Evolutionary conservation across 2,888 invertebrate genomes (phyloP).

Genomic region (Chymomyza caudatula): DNA sequence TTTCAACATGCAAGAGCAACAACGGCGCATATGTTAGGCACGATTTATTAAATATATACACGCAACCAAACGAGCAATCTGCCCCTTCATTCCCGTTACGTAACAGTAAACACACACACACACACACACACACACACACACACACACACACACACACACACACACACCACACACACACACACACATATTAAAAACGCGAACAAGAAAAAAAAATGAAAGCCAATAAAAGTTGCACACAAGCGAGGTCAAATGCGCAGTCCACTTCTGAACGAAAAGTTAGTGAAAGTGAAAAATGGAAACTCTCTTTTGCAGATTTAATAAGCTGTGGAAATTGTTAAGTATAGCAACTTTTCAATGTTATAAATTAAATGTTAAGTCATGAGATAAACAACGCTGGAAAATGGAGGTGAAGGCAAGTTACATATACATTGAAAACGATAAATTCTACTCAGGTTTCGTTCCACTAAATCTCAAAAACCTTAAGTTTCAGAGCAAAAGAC

Average conservation of each 20-base stretch:
- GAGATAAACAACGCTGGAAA: too few species aligned
- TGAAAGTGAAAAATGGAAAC: neutral
- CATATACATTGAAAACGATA: too few species aligned
- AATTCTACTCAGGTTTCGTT: too few species aligned
- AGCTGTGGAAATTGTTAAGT: conserved; percentile 12
- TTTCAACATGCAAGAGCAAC: conserved; percentile 56
- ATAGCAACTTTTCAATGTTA: neutral
- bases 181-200: conserved; percentile 5
- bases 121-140: neutral
- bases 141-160: neutral
- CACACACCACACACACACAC: neutral
- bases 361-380: too few species aligned
- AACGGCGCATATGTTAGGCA: conserved; percentile 46
- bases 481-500: too few species aligned
- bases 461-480: too few species aligned
- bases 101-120: neutral
- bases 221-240: conserved; percentile 47
- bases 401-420: too few species aligned
- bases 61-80: conserved; percentile 40
- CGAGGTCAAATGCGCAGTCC: neutral
- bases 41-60: conserved; percentile 58
- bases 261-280: neutral
- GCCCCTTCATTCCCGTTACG: neutral
- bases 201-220: conserved; percentile 39
- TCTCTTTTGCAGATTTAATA: conserved; percentile 1